Percentiles rank a stretch among this genome's conserved stretches.
Conservation (phyloP, 2,797 vertebrate genomes). For the Poeciliopsis infans region DNA sequence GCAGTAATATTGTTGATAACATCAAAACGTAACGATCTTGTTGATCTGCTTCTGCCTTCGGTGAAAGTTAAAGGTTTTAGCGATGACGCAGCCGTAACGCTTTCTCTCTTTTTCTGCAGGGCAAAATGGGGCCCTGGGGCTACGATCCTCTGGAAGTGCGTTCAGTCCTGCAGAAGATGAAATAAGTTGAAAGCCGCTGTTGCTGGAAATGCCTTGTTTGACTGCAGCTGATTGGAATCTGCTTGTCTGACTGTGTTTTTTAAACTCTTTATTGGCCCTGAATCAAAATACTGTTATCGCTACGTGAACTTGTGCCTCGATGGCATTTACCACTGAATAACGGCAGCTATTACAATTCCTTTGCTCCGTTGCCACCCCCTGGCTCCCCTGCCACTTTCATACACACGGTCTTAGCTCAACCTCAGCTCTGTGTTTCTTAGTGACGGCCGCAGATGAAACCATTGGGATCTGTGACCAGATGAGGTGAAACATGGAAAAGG, state of each 20-base stretch:
- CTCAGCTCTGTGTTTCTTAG: conserved; percentile 54
- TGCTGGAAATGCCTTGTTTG: neutral
- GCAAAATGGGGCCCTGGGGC: conserved; percentile 85
- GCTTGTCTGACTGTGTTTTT: neutral
- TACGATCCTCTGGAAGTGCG: conserved; percentile 87
- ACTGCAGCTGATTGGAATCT: neutral
- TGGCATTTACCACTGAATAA: neutral
- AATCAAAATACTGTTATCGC: neutral
- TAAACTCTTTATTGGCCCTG: neutral
- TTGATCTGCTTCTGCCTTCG: neutral
- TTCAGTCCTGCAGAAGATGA: conserved; percentile 82
- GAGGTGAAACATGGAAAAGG: conserved; percentile 34
- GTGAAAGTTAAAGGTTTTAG: neutral
- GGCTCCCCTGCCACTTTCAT: neutral
- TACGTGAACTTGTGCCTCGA: neutral
- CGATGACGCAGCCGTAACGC: neutral
- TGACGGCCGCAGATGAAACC: conserved; percentile 78
- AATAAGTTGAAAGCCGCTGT: conserved; percentile 50
- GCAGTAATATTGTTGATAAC: neutral
- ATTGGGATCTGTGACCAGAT: conserved; percentile 69
- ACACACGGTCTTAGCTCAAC: conserved; percentile 22
- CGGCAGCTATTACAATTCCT: neutral
- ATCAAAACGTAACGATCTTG: neutral
- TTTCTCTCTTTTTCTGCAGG: conserved; percentile 71
- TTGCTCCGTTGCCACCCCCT: neutral